Evolutionary conservation across 2,113 vertebrate species (phyloP).

Genomic region (Esox niger): DNA sequence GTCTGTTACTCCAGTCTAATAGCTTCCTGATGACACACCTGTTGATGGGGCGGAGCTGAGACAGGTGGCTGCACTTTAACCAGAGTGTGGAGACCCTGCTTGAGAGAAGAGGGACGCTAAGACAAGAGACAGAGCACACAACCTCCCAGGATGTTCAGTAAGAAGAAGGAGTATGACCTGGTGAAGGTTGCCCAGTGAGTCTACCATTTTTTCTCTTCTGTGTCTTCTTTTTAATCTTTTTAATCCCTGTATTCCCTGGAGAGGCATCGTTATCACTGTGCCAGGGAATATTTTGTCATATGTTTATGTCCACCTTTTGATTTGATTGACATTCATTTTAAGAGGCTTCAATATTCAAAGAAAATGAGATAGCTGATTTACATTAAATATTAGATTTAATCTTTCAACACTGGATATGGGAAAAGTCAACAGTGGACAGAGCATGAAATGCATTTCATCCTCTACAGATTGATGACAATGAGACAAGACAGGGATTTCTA

Average conservation of each 20-base stretch:
- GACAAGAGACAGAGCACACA: constrained; percentile 32
- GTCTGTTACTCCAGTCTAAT: constrained; percentile 46
- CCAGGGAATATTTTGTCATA: neutral
- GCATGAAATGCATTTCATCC: neutral
- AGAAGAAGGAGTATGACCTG: constrained; percentile 50
- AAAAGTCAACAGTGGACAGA: neutral
- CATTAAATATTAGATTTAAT: neutral
- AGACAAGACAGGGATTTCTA: neutral
- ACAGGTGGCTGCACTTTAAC: constrained; percentile 60
- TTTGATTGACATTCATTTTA: neutral
- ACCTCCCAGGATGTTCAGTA: constrained; percentile 61
- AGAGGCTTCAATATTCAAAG: neutral
- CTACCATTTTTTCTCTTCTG: neutral
- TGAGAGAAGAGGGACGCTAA: constrained; percentile 4
- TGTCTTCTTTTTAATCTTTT: neutral
- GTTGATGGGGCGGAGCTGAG: constrained; percentile 55
- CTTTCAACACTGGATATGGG: neutral
- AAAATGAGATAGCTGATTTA: neutral
- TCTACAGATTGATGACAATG: neutral
- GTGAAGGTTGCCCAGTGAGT: constrained; percentile 70
- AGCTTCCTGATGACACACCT: constrained; percentile 62
- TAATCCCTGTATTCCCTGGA: neutral
- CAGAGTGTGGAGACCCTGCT: neutral
- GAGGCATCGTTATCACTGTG: constrained; percentile 13
- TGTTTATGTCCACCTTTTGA: neutral